phyloP scores from a whole-genome alignment of 2,113 vertebrate genomes.

The Cebus imitator region DNA sequence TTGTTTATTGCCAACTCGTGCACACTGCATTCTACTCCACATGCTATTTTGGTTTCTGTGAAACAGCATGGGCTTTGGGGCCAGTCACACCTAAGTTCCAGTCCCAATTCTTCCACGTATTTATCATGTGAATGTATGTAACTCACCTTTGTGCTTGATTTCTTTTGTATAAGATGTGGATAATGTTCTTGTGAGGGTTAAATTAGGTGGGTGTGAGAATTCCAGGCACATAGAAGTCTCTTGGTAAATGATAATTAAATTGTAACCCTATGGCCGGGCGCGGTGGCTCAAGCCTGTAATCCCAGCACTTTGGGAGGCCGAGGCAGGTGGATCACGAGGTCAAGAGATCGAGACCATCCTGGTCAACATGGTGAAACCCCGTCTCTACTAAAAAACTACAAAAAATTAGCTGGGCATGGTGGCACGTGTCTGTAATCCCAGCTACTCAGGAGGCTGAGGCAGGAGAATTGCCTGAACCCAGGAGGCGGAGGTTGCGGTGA shows the following conservation, averaged over 20 bases:
- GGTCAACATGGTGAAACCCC: too few relatives aligned
- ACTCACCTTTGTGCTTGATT: neutral
- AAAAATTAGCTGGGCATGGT: too few relatives aligned
- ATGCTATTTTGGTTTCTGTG: neutral
- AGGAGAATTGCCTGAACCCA: too few relatives aligned
- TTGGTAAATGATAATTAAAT: neutral
- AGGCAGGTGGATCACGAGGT: too few relatives aligned
- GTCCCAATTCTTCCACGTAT: neutral
- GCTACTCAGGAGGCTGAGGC: too few relatives aligned
- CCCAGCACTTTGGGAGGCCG: too few relatives aligned
- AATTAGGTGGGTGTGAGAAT: neutral
- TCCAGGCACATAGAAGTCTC: neutral
- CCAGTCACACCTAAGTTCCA: neutral
- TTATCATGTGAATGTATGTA: neutral
- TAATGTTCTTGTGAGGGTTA: neutral
- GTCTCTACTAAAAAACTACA: too few relatives aligned
- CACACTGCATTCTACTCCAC: neutral
- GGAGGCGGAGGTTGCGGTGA: too few relatives aligned
- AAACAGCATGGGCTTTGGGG: neutral
- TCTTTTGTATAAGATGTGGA: neutral
- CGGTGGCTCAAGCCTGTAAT: too few relatives aligned
- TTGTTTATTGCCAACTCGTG: rapidly evolving
- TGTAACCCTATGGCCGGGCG: neutral
- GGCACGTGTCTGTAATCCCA: too few relatives aligned
- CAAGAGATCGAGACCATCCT: too few relatives aligned